Conservation (phyloP, 30 jellyfish, hydroid and myxozoan genomes). For the Turritopsis rubra region DNA sequence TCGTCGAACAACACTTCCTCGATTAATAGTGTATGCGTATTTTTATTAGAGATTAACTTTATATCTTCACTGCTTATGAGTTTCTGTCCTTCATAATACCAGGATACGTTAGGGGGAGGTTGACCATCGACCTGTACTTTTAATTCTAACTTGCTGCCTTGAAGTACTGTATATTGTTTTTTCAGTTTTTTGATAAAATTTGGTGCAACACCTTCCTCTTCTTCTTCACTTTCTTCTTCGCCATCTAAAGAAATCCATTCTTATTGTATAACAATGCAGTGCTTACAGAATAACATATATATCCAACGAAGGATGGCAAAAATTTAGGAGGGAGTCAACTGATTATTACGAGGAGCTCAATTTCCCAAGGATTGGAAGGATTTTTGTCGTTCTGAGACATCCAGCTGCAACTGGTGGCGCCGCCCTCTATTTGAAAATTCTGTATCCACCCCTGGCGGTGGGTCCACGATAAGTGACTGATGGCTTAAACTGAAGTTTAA, state of each 20-base stretch:
- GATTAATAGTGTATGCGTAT: conserved; percentile 45
- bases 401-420: no score
- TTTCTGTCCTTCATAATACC: conserved; percentile 62
- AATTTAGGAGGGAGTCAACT: no score
- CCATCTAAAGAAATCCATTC: background rate
- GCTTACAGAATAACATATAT: no score
- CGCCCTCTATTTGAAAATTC: no score
- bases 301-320: no score
- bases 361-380: no score
- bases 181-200: conserved; percentile 48
- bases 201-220: conserved; percentile 61
- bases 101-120: conserved; percentile 55
- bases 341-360: no score
- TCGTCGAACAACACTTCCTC: conserved; percentile 63
- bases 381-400: no score
- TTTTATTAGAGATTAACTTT: conserved; percentile 47
- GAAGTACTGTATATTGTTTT: conserved; percentile 43
- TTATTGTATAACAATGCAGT: background rate
- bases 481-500: no score
- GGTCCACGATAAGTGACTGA: no score
- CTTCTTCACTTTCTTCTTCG: conserved; percentile 10
- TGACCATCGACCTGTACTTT: conserved; percentile 60
- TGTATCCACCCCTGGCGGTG: no score
- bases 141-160: conserved; percentile 65
- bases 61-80: conserved; percentile 42